phyloP scores from a whole-genome alignment of 2,888 invertebrate species.

The Lampropteryx suffumata region DNA sequence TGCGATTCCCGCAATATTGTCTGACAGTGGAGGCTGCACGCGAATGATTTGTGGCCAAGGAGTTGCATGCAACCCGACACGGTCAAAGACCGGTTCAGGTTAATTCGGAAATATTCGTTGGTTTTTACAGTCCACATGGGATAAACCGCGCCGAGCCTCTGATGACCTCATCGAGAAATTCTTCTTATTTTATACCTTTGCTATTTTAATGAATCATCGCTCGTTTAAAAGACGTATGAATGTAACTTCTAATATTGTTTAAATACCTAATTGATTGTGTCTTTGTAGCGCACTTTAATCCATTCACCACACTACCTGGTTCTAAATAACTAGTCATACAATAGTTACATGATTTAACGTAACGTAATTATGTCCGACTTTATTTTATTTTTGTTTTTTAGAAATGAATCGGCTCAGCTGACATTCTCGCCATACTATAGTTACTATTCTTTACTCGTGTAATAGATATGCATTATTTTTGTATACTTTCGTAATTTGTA shows the following conservation, averaged over 20 bases:
- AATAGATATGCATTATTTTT: no score
- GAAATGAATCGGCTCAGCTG: no score
- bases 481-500: no score
- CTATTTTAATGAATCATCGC: constrained; percentile 37
- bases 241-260: constrained; percentile 3
- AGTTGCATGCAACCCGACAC: constrained; percentile 53
- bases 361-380: no score
- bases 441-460: no score
- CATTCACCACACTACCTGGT: no score
- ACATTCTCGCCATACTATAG: no score
- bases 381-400: no score
- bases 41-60: constrained; percentile 62
- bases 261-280: no score
- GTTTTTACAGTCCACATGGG: constrained; percentile 49
- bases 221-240: constrained; percentile 7
- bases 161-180: constrained; percentile 70
- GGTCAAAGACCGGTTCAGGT: constrained; percentile 78
- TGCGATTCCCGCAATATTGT: constrained; percentile 27
- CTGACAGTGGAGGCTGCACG: constrained; percentile 43
- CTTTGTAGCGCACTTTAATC: no score
- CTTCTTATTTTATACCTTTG: constrained; percentile 44
- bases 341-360: no score
- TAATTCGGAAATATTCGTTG: constrained; percentile 71
- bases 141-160: constrained; percentile 39
- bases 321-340: no score